Base-by-base conservation (phyloP, 92 coral and sea anemone genomes). In the Virgularia gustaviana region DNA sequence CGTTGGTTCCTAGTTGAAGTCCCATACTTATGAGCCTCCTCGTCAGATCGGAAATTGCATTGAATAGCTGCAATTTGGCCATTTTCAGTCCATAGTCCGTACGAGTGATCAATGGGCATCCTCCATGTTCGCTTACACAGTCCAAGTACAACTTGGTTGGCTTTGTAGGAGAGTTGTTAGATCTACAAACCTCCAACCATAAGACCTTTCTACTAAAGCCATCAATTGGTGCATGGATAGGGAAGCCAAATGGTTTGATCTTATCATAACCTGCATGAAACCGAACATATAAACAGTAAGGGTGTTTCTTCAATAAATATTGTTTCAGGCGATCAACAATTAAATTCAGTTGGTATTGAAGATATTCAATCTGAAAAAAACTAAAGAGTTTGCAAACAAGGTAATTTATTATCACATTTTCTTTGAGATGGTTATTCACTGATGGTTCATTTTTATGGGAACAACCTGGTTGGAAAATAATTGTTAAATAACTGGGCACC, bases 1-100 rank as follows among this genome's bases (percentile, higher is more conserved):
- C 74, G 42, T 37, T 36, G 65, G 44, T 72, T 72, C 33, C 78
- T 72, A 36, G 66, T 72, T 0, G 78, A 72, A 13, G 67, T 73
- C 34, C 78, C 78, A 57, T 73, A 57, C 7, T 63, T 73, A 49
- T 73, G 78, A 18, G 42, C 78, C 24, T 30, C 37, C 25, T 73
- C 73, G 18, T 57, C 70, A 0, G 78, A 57, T 30, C 52, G 75
- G 72, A 83, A 77, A 59, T 34, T 71, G 29, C 83, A 70, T 37
- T 83, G 87, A 73, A 77, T 83, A 18, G 65, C 84, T 6, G 88
- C 88, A 9, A 83, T 62, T 37, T 36, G 65, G 25, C 84, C 87
- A 79, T 83, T 82, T 59, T 82, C 79, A 49, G 79, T 82, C 86
- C 83, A 70, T 42, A 82, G 63, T 82, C 81, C 42, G 70, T 33